Base-by-base conservation (phyloP, 1,140 invertebrate genomes). In the Drosophila erecta region DNA sequence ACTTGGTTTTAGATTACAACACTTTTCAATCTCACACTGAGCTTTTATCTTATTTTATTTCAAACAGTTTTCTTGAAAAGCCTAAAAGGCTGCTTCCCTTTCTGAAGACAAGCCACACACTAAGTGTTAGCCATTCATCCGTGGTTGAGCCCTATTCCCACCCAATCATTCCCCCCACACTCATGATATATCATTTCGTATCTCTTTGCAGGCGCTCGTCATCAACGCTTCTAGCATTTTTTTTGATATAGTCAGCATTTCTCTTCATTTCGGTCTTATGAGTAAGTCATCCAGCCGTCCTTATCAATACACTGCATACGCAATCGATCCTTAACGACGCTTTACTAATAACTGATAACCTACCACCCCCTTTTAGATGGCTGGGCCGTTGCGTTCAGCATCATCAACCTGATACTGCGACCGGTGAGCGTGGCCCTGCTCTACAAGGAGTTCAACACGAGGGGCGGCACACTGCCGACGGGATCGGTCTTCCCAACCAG, bases 191-290 rank as follows among this genome's bases (percentile, higher is more conserved):
- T 27, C 59, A 70, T 62, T 37, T 49, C 57, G 46, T 77, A 54
- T 77, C 44, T 77, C 44, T 66, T 91, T 92, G 3, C 87, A 92
- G 91, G 91, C 91, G 67, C 81, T 91, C 71, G 83, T 92, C 44
- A 92, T 92, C 59, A 70, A 92, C 72, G 77, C 66, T 71, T 87
- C 76, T 50, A 90, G 90, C 76, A 92, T 92, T 73, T 91, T 92
- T 76, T 83, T 92, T 76, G 91, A 92, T 67, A 59, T 92, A 77
- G 70, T 91, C 64, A 79, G 74, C 77, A 90, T 92, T 44, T 77
- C 90, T 50, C n/a, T 89, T 53, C 81, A 73, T 77, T 92, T 85
- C 40, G 46, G 5, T 15, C 91, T 92, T 22, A 92, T 92, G 90
- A 92, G 91, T 92, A 75, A 91, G 91, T 92, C 43, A 38, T 35